Base-by-base conservation (phyloP, 2,797 vertebrate species). In the Premnoplex brunnescens region DNA sequence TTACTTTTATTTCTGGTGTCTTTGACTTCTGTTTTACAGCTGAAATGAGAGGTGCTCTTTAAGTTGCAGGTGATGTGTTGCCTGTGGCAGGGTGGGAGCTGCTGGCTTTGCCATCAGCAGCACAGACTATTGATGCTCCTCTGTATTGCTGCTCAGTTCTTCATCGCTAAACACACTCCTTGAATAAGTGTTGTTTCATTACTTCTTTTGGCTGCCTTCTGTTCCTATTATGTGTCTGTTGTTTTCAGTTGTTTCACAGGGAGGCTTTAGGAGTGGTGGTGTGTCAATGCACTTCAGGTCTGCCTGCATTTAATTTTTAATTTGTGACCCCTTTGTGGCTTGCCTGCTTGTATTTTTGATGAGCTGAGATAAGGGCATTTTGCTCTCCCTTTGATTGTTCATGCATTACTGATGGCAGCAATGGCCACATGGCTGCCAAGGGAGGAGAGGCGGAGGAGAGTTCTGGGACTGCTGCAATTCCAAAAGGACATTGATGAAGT, bases 341-440 rank as follows among this genome's bases (percentile, higher is more conserved):
- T 37, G 75, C 91, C 69, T 83, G 91, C 94, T 93, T 97, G 96
- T 97, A 89, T 97, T 96, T 97, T 97, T 97, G 96, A 96, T 97
- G 97, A 97, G 94, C 93, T 93, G 87, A 89, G 82, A 82, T 89
- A 92, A 96, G 93, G 95, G 89, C 95, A 86, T 96, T 97, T 96
- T 96, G 91, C 82, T 91, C 63, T 80, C 39, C 46, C 69, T 78
- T 73, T 63, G 88, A 84, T 90, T 91, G 80, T 93, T 94, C 77
- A 64, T 88, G 89, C 93, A 46, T 97, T 96, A 82, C 95, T 88
- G 88, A 91, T 92, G 85, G 91, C 94, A 63, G 75, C 85, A 90
- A 21, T 78, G 71, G 94, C 93, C 88, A 52, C 32, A 20, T 20
- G 78, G 85, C 93, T 96, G 88, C 77, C 48, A 77, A 34, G 75